Evolutionary conservation across 2,797 vertebrate species (phyloP).

Genomic region (Sciaenops ocellatus): DNA sequence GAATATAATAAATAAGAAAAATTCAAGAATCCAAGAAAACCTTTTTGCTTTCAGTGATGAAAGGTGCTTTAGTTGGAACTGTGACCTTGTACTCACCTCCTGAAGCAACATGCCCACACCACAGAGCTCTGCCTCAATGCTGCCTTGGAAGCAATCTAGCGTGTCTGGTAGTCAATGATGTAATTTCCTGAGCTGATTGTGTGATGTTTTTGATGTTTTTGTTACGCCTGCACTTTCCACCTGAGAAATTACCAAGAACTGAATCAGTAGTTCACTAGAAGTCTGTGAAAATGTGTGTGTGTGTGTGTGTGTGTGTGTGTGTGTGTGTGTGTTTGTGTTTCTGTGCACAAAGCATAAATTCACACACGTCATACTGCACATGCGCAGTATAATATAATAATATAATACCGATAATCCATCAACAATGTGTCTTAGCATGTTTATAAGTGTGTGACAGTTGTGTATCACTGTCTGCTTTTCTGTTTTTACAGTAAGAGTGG

Average conservation of each 20-base stretch:
- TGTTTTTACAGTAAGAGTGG: too few relatives aligned
- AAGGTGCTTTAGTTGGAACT: neutral
- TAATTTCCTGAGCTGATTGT: neutral
- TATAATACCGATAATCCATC: too few relatives aligned
- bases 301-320: neutral
- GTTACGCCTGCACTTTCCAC: neutral
- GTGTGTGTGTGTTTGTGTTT: neutral
- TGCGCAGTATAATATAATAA: too few relatives aligned
- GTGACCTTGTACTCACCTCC: neutral
- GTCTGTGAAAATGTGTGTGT: neutral
- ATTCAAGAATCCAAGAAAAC: neutral
- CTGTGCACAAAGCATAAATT: neutral
- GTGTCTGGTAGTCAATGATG: too few relatives aligned
- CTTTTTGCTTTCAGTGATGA: neutral
- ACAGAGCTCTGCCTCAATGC: neutral
- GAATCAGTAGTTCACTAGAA: neutral
- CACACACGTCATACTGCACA: too few relatives aligned
- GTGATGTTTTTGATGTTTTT: neutral
- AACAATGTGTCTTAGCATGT: too few relatives aligned
- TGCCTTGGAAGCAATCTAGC: too few relatives aligned
- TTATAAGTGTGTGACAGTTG: too few relatives aligned
- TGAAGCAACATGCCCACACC: neutral
- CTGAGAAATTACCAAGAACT: slow-evolving; percentile 3
- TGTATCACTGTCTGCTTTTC: too few relatives aligned
- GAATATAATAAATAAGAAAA: neutral